A percentile compares a stretch with the other conserved stretches of the same genome.
phyloP scores from a whole-genome alignment of 2,888 invertebrate species.

The Diabrotica balteata region DNA sequence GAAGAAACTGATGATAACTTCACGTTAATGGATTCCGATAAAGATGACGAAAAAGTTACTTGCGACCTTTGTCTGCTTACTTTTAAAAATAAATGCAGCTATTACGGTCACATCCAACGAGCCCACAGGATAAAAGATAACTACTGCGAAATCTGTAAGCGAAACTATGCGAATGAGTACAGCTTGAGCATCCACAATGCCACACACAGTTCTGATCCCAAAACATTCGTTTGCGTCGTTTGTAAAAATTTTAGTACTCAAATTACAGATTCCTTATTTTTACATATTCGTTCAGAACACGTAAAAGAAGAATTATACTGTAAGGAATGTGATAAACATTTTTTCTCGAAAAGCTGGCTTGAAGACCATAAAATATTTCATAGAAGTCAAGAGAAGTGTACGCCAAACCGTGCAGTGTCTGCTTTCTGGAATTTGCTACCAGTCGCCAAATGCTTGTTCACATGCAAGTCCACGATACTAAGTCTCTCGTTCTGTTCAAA shows the following conservation, averaged over 20 bases:
- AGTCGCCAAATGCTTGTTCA: no score
- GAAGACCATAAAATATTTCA: conserved; percentile 66
- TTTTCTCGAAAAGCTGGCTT: conserved; percentile 63
- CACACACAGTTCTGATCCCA: not conserved
- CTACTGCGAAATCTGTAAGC: conserved; percentile 51
- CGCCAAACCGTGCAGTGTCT: no score
- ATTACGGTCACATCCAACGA: not conserved
- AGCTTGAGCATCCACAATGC: conserved; percentile 3
- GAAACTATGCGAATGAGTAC: conserved; percentile 35
- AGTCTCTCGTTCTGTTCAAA: not conserved
- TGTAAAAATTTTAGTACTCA: conserved; percentile 4
- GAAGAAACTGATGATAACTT: not conserved
- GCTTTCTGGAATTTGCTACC: no score
- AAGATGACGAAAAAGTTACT: conserved; percentile 3
- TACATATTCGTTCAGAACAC: conserved; percentile 40
- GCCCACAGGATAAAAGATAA: conserved; percentile 44
- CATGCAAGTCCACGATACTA: no score
- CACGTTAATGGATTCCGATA: not conserved
- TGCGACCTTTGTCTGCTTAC: no score
- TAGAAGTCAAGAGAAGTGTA: no score
- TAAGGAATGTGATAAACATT: conserved; percentile 63
- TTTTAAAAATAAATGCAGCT: no score
- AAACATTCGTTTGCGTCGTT: not conserved
- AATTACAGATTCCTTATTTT: conserved; percentile 24
- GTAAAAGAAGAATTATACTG: conserved; percentile 61